These are phyloP conservation scores for Ammospiza maritima DNA, from an alignment of 2,797 vertebrate genomes.

Conservation along the genomic window DNA sequence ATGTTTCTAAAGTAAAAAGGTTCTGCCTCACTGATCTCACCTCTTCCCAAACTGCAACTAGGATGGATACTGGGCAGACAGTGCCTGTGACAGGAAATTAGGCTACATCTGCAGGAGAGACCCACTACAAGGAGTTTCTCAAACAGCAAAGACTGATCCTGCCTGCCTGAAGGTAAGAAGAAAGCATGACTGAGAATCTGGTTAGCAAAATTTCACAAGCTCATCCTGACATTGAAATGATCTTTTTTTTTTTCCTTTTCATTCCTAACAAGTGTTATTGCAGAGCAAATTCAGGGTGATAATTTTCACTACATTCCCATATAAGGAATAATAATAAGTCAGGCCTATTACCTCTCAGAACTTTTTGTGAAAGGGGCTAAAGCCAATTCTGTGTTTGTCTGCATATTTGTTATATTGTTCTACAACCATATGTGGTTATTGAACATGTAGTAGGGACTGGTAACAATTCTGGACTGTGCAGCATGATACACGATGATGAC, in stretches of 20 bases:
- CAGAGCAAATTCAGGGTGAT: background rate
- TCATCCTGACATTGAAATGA: background rate
- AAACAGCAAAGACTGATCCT: constrained; percentile 57
- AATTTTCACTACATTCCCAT: background rate
- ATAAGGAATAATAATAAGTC: background rate
- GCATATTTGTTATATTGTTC: background rate
- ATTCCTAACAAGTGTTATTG: background rate
- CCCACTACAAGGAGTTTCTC: constrained; percentile 72
- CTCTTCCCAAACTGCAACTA: constrained; percentile 56
- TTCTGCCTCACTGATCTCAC: background rate
- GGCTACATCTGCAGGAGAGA: constrained; percentile 90
- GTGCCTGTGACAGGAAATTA: constrained; percentile 81
- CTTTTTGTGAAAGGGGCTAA: background rate
- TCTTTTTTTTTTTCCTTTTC: fast-evolving
- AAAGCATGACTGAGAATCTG: background rate
- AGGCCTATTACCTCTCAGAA: background rate
- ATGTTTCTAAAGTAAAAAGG: background rate
- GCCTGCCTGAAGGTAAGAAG: constrained; percentile 84
- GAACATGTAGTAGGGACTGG: background rate
- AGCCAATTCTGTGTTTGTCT: background rate
- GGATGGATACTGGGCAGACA: constrained; percentile 90
- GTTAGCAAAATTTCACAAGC: background rate
- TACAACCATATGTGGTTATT: background rate
- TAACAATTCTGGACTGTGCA: background rate
- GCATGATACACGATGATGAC: background rate